A percentile compares a stretch with the other conserved stretches of the same genome.
Conservation (phyloP, 2,113 vertebrate genomes). For the Cisticola juncidis region DNA sequence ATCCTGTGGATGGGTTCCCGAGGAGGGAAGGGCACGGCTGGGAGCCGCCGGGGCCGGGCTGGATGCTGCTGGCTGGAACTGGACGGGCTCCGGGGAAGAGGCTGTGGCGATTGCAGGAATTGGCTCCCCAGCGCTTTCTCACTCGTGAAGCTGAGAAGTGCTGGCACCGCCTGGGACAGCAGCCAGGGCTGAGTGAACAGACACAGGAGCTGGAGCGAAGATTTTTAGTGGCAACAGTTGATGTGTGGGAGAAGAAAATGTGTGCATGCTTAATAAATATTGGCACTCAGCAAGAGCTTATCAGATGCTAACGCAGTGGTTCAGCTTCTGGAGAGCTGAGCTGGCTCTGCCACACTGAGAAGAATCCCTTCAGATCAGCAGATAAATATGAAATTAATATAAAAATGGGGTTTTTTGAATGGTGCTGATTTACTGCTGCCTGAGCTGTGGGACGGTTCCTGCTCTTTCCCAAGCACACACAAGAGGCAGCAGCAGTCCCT, state of each 20-base stretch:
- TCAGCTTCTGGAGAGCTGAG: background rate
- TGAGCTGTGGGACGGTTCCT: background rate
- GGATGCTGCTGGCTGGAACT: constrained; percentile 4
- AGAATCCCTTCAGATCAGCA: background rate
- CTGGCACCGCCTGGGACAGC: constrained; percentile 22
- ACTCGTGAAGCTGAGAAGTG: background rate
- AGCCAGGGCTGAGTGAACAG: background rate
- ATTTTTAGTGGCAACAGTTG: background rate
- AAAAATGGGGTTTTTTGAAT: background rate
- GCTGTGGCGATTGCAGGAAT: background rate
- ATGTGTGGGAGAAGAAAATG: background rate
- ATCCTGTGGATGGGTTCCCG: background rate
- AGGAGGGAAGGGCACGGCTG: background rate
- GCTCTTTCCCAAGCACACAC: background rate
- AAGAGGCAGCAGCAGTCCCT: background rate
- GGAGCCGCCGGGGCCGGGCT: background rate
- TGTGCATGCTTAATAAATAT: background rate
- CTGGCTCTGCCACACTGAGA: background rate
- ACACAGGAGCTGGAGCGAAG: background rate
- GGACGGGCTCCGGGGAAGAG: background rate
- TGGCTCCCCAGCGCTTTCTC: background rate
- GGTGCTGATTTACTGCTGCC: background rate
- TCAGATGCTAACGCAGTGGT: background rate
- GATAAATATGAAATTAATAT: background rate
- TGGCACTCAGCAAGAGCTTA: background rate